phyloP scores from a whole-genome alignment of 2,888 invertebrate genomes.

The Choristoneura rosaceana region DNA sequence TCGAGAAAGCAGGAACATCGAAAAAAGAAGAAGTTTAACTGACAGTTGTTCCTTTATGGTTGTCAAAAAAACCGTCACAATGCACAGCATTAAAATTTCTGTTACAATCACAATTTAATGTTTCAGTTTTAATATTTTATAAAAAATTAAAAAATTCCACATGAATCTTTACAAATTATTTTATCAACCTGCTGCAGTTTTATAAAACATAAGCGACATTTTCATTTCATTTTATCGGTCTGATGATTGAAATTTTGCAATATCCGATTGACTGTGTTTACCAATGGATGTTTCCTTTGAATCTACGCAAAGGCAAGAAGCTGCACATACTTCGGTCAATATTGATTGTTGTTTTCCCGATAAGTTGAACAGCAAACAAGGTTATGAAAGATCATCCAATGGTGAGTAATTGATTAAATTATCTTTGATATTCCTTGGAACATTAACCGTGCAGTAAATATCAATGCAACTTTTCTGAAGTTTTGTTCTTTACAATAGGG shows the following conservation, averaged over 20 bases:
- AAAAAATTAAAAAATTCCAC: slow-evolving; percentile 3
- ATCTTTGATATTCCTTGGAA: not conserved
- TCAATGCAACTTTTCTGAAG: no score
- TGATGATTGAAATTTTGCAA: not conserved
- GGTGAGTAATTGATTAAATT: slow-evolving; percentile 6
- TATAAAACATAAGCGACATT: not conserved
- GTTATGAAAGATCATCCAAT: not conserved
- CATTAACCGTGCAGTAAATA: not conserved
- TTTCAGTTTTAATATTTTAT: not conserved
- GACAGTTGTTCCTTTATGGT: slow-evolving; percentile 16
- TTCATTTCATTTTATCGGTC: not conserved
- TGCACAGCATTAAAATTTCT: slow-evolving; percentile 38
- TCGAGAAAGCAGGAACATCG: slow-evolving; percentile 23
- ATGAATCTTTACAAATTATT: not conserved
- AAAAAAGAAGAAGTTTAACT: slow-evolving; percentile 21
- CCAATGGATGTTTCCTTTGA: slow-evolving; percentile 6
- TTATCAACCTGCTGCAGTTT: not conserved
- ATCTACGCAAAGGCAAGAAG: not conserved
- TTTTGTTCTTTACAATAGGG: not conserved
- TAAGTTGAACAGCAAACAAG: not conserved
- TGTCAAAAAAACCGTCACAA: slow-evolving; percentile 40
- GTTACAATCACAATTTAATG: slow-evolving; percentile 8
- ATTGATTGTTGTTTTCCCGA: not conserved
- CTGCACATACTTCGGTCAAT: not conserved
- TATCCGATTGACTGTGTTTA: slow-evolving; percentile 5